Conservation (phyloP, 2,113 vertebrate genomes). For the Procavia capensis region DNA sequence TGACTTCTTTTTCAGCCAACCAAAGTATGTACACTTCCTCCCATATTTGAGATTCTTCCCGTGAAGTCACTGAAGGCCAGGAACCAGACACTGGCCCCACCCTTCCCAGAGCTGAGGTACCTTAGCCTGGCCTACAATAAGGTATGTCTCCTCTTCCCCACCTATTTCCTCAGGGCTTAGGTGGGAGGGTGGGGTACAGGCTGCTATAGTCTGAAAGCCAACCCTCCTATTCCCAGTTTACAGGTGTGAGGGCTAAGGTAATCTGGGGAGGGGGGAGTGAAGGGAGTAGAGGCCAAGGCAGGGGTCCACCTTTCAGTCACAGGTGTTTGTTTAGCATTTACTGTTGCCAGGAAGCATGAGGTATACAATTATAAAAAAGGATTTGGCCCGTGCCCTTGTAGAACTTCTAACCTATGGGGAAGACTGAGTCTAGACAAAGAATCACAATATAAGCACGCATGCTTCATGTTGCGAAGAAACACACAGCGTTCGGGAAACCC, state of each 20-base stretch:
- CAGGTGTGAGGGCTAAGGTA: background rate
- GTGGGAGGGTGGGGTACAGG: background rate
- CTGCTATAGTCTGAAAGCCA: background rate
- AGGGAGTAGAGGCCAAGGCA: background rate
- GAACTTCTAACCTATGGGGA: background rate
- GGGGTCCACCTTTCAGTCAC: background rate
- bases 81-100: conserved; percentile 77
- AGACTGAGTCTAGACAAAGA: background rate
- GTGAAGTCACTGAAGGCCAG: conserved; percentile 60
- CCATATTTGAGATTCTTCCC: conserved; percentile 59
- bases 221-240: background rate
- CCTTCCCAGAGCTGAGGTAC: conserved; percentile 89
- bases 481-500: too few relatives aligned
- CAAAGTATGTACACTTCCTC: conserved; percentile 58
- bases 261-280: background rate
- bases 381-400: background rate
- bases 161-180: background rate
- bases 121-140: conserved; percentile 92
- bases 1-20: conserved; percentile 63
- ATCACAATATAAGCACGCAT: background rate
- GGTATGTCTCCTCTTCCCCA: conserved; percentile 83
- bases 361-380: background rate
- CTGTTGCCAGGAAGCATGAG: background rate
- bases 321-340: background rate
- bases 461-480: background rate